Base-by-base conservation (phyloP, 2,113 vertebrate species). In the Anoura caudifer region DNA sequence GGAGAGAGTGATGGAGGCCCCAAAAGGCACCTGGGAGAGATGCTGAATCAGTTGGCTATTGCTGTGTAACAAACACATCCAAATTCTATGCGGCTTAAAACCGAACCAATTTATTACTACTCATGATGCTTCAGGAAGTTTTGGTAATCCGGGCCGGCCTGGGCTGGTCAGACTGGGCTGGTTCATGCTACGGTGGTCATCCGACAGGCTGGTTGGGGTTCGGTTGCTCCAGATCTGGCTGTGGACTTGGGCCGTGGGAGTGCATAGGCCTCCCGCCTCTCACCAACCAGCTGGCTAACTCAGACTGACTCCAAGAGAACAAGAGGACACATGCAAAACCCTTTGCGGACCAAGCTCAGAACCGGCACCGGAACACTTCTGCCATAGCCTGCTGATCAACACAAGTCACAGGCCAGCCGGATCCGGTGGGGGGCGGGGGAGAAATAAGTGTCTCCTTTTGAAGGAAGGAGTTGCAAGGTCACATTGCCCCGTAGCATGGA, bases 11-110 rank as follows among this genome's bases (percentile, higher is more conserved):
- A 7, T 24, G 28, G 47, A n/a, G 52, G 5, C 33, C 65, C 41
- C 54, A 9, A 6, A 65, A 79, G 22, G 70, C 13, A 11, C 0
- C 10, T 41, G 33, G 59, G 56, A 70, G 26, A 67, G 33, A 79
- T 2, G 5, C 19, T 24, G 4, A 26, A 31, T 17, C 14, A 2
- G 31, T 13, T 26, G 14, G 24, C n/a, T 14, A 3, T 6, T 17
- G 13, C 54, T 22, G 36, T 61, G 16, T 31, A 50, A 33, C 20
- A 54, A 63, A 56, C 9, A 79, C 19, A 20, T 26, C 75, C 56
- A 88, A 61, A 67, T 91, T 43, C 28, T 10, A 15, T 1, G 4
- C 0, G 26, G 5, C 52, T 70, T 87, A 15, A 54, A 70, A 83
- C 4, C 13, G 38, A 31, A 3, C 22, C 45, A 8, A 3, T 0